These are phyloP conservation scores for Brachymystax lenok DNA, from an alignment of 2,797 vertebrate genomes.

Conservation along the genomic window DNA sequence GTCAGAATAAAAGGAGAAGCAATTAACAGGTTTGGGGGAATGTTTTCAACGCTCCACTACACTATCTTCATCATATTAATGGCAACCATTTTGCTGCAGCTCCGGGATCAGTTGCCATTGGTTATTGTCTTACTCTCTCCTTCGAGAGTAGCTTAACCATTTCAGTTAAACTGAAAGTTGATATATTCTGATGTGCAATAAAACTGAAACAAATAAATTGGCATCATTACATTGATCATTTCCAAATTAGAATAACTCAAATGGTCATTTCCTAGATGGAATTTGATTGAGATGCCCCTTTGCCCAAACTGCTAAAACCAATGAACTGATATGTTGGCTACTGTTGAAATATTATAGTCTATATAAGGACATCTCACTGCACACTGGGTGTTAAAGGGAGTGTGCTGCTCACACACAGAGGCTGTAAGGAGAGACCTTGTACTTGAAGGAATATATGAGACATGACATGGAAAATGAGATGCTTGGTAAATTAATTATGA, in stretches of 20 bases:
- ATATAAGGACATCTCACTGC: conserved; percentile 5
- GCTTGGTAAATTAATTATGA: conserved; percentile 59
- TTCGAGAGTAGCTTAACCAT: conserved; percentile 5
- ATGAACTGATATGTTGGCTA: conserved; percentile 20
- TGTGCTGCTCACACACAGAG: neutral
- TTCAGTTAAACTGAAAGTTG: conserved; percentile 29
- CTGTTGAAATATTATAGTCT: conserved; percentile 1
- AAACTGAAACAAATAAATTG: conserved; percentile 54
- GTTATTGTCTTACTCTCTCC: conserved; percentile 17
- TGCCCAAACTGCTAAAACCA: conserved; percentile 14
- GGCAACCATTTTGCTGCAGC: conserved; percentile 39
- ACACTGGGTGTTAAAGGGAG: neutral
- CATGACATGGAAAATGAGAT: conserved; percentile 56
- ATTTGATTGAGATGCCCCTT: conserved; percentile 1
- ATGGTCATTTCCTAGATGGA: conserved; percentile 19
- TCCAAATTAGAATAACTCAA: conserved; percentile 6
- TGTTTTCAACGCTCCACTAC: neutral
- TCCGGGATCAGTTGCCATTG: conserved; percentile 38
- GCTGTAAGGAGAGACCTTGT: conserved; percentile 22
- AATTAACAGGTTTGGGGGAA: conserved; percentile 31
- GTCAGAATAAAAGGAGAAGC: conserved; percentile 21
- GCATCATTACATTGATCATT: conserved; percentile 34
- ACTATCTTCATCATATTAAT: neutral
- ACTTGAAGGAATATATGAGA: conserved; percentile 52
- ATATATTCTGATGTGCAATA: conserved; percentile 31